Conservation (phyloP, 2,797 vertebrate genomes). For the Antrozous pallidus region DNA sequence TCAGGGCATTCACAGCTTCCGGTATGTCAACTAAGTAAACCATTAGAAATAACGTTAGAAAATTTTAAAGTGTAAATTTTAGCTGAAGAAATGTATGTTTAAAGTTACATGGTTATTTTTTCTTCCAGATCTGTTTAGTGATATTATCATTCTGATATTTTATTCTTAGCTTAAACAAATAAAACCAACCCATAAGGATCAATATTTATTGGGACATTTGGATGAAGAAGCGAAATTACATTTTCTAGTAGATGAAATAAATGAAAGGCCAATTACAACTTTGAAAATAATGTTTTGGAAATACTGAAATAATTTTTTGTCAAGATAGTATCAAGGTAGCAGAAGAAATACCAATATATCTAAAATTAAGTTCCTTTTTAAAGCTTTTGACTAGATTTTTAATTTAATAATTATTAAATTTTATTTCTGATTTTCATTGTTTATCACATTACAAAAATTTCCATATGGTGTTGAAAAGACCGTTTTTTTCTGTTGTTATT, state of each 20-base stretch:
- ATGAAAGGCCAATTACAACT: background rate
- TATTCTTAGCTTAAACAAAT: constrained; percentile 11
- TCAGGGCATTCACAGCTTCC: constrained; percentile 95
- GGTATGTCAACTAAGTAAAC: constrained; percentile 83
- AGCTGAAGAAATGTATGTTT: constrained; percentile 19
- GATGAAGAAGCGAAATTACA: constrained; percentile 37
- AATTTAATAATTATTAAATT: constrained; percentile 13
- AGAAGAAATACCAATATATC: constrained; percentile 8
- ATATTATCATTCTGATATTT: constrained; percentile 39
- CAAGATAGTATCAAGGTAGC: background rate
- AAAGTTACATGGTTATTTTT: constrained; percentile 41
- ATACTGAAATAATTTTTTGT: constrained; percentile 40
- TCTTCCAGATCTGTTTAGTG: constrained; percentile 30
- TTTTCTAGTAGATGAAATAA: constrained; percentile 32
- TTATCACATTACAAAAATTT: constrained; percentile 15
- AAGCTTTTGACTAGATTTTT: background rate
- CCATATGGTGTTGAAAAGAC: background rate
- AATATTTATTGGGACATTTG: constrained; percentile 28
- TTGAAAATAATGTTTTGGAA: constrained; percentile 44
- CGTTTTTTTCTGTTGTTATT: background rate
- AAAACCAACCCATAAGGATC: background rate
- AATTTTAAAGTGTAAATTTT: constrained; percentile 29
- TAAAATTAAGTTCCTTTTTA: constrained; percentile 42
- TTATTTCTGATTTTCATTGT: constrained; percentile 40
- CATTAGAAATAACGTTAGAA: constrained; percentile 42